These are phyloP conservation scores for Drosophila obscura DNA, from an alignment of 1,140 invertebrate genomes.

Conservation along the genomic window DNA sequence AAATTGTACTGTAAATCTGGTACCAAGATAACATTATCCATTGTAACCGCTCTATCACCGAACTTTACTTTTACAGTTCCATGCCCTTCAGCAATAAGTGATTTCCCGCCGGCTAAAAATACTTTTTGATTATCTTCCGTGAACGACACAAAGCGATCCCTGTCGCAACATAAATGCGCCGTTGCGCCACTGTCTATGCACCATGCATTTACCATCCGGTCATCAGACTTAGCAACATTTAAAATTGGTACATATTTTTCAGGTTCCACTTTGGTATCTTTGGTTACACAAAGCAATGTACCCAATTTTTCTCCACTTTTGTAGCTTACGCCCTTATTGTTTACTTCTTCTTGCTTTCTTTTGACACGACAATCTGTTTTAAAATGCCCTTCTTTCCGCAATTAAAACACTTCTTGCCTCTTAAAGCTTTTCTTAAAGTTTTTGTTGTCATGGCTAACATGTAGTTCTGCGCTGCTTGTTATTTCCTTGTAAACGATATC, in stretches of 20 bases:
- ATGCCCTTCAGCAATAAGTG: too few relatives aligned
- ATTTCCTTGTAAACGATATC: neutral
- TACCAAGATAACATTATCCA: neutral
- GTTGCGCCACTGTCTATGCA: neutral
- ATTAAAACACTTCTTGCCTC: neutral
- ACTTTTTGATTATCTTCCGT: neutral
- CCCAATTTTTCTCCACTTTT: too few relatives aligned
- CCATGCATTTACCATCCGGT: neutral
- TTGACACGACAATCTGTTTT: neutral
- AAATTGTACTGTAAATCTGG: neutral
- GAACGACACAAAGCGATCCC: neutral
- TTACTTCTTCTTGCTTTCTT: neutral
- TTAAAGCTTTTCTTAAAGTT: too few relatives aligned
- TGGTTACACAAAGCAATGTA: too few relatives aligned
- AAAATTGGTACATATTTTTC: neutral
- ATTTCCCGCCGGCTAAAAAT: too few relatives aligned
- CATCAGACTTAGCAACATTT: neutral
- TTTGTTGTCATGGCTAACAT: neutral
- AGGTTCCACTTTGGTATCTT: neutral
- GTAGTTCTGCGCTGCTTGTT: neutral
- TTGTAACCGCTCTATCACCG: too few relatives aligned
- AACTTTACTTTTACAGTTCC: too few relatives aligned
- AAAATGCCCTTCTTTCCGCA: constrained; percentile 1
- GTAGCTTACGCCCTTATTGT: too few relatives aligned
- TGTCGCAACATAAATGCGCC: neutral